Base-by-base conservation (phyloP, 2,113 vertebrate genomes). In the Galbula dea region DNA sequence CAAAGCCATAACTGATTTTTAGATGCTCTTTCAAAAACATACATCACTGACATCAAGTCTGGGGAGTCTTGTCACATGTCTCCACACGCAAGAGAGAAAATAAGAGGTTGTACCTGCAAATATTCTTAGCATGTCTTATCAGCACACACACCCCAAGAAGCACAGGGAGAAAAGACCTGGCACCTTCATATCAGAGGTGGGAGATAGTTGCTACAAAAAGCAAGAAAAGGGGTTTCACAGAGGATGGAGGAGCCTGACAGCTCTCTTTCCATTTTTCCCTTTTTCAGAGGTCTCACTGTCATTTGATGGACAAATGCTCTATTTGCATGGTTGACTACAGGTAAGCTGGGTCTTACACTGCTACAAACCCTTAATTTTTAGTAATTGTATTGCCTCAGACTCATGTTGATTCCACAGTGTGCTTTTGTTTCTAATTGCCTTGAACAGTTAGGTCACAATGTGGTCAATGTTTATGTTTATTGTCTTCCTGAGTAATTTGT, bases 401-500 rank as follows among this genome's bases (percentile, higher is more conserved):
- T 87, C n/a, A 22, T 12, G 16, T 43, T 61, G 57, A 79, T 65
- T 74, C 57, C 74, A 43, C 7, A 14, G 49, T 13, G 13, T 6
- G 6, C 34, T 76, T 82, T 39, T 73, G 29, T 49, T 95, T 87
- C 84, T 82, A 41, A 18, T 6, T 80, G 62, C 67, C 85, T 93
- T 72, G 87, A 93, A 30, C 32, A 57, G 21, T 27, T 54, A 55
- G 62, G 39, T 65, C 75, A 82, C 58, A 78, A 20, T 1, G 6
- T 58, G 87, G 71, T 72, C 66, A 58, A 66, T 69, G 54, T 95
- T 93, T 83, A 74, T 46, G 73, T 68, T 92, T 87, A 62, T 89
- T 62, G 66, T 73, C 71, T 69, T 87, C 27, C 84, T 90, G 30
- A 82, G 57, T 39, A 82, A 89, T 91, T 54, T 57, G 54, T 61